Evolutionary conservation across 2,888 invertebrate species (phyloP), one percentile per base, ranked within the genome.

Genomic region (Morpho achilles): DNA sequence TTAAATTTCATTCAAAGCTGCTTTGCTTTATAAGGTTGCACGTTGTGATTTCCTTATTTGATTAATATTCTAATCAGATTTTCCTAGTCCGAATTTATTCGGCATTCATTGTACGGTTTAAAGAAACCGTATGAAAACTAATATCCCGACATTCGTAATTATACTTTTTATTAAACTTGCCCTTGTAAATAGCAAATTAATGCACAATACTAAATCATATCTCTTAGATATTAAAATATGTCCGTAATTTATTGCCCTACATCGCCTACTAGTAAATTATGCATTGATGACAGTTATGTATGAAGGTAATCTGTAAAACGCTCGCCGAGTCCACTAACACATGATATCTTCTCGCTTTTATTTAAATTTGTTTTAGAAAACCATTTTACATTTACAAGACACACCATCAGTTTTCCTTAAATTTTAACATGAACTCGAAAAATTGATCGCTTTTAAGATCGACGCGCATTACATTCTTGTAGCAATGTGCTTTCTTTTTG

Each of bases 251-350:
- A 62, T 61, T 54, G 52, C 58, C 61, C 50, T 60, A 56, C 62
- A 59, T 60, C 53, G 52, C 59, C 53, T 62, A 52, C 56, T 53
- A 56, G 60, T 62, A 62, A 62, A 63, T 67, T 65, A 65, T 65
- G 63, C 62, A 58, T 55, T 52, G 62, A 62, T 58, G 65, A 65
- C 65, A 62, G 59, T 62, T 55, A 67, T 56, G 58, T 63, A 67
- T 63, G 63, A 63, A 61, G 41, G 65, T 61, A 65, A 65, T 67
- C 57, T 62, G 58, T 65, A 63, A 62, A 55, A 23, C 53, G 59
- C 59, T 63, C 60, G 59, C 59, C 59, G 64, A 61, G 59, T 59
- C 44, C 53, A 46, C 53, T 54, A 55, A 59, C 53, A 61, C 49
- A 43, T 47, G 49, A 60, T 54, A 56, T 62, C 52, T 62, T 42